Base-by-base conservation (phyloP, 92 coral and sea anemone genomes). In the Siderastrea siderea region DNA sequence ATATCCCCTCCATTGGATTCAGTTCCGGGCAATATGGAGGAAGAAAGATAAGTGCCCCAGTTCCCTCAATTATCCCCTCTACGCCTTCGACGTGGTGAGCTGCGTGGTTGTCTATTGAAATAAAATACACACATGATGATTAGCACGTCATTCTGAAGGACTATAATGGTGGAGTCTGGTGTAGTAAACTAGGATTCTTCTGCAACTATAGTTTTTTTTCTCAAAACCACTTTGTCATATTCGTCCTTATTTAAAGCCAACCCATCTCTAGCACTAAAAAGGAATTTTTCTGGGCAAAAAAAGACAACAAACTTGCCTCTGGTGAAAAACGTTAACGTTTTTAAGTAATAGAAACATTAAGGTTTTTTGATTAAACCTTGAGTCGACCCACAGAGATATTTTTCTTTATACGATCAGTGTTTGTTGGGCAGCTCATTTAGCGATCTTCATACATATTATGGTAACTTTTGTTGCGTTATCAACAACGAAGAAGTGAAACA, bases 1-100 rank as follows among this genome's bases (percentile, higher is more conserved):
- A 74, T 71, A 89, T 78, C 75, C 83, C 88, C 59, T 88, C 92
- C 16, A 82, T 88, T 54, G 84, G 92, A 13, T 87, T 87, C 14
- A 54, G 81, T 7, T 81, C 19, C 38, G 78, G 87, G 59, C 71
- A 54, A n/a, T 79, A 87, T n/a, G 85, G 85, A 48, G 90, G 74
- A 6, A 79, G 90, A 60, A 26, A 26, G 38, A 26, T 26, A 45
- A 59, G 43, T 80, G 85, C 60, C 58, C 85, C 52, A 46, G 73
- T 65, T 11, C 1, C 45, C 85, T 64, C n/a, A 46, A 66, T 49
- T 10, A 45, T 59, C 47, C 4, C 74, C 57, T 71, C 46, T 3
- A 80, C 57, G 1, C 58, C 58, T 47, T 7, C 59, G 17, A 80
- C 73, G 46, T 80, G 85, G 53, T 64, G 75, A 47, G 85, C 85